phyloP scores from a whole-genome alignment of 2,113 vertebrate species.

The Pseudopodoces humilis region DNA sequence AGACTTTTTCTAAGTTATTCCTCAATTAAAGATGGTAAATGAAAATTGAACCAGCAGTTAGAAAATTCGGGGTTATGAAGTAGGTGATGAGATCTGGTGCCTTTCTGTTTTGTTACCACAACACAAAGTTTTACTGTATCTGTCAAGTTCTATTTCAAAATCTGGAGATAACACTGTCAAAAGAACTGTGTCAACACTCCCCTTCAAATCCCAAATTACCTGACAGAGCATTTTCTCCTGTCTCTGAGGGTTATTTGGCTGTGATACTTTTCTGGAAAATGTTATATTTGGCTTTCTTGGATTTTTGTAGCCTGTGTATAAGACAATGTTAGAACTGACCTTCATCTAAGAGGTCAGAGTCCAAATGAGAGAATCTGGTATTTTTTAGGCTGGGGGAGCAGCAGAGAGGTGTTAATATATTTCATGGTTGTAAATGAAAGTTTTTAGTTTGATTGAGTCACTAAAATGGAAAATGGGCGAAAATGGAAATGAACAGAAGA shows the following conservation, averaged over 20 bases:
- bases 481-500: background rate
- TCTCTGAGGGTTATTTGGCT: background rate
- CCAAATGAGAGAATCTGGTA: background rate
- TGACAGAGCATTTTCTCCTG: background rate
- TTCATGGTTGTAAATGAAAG: background rate
- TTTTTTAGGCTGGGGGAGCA: background rate
- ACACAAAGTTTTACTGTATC: background rate
- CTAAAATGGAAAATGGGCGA: background rate
- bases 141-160: background rate
- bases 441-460: background rate
- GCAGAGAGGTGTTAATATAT: background rate
- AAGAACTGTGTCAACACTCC: background rate
- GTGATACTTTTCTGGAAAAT: background rate
- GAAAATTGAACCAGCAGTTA: background rate
- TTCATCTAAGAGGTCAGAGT: background rate
- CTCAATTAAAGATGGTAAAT: background rate
- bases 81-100: background rate
- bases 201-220: conserved; percentile 12
- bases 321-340: background rate
- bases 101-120: background rate
- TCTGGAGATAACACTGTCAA: background rate
- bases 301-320: background rate
- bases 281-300: background rate
- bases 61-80: background rate
- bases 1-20: background rate